Evolutionary conservation across 2,888 invertebrate species (phyloP).

Genomic region (Luperina testacea): DNA sequence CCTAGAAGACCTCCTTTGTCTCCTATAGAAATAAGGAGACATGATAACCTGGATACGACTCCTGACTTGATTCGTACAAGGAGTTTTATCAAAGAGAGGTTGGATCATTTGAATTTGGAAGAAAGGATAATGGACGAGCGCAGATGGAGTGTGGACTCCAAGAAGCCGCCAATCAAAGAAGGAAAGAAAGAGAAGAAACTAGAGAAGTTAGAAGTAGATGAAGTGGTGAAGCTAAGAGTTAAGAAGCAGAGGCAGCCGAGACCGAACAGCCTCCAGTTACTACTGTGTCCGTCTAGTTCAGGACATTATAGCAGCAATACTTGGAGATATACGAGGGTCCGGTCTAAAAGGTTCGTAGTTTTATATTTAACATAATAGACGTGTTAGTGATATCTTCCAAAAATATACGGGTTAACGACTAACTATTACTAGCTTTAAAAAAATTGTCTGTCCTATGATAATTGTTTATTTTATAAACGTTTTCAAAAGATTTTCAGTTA

Average conservation of each 20-base stretch:
- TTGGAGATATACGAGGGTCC: slow-evolving; percentile 86
- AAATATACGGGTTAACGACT: not conserved
- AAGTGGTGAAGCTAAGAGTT: slow-evolving; percentile 82
- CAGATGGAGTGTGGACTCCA: slow-evolving; percentile 82
- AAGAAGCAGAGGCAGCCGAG: slow-evolving; percentile 85
- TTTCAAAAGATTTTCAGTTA: not conserved
- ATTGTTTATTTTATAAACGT: not conserved
- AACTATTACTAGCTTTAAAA: not conserved
- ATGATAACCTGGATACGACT: slow-evolving; percentile 73
- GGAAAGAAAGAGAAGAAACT: slow-evolving; percentile 67
- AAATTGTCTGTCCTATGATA: not conserved
- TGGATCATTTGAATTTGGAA: slow-evolving; percentile 82
- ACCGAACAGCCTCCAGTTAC: slow-evolving; percentile 86
- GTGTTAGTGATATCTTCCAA: not conserved
- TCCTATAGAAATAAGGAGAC: slow-evolving; percentile 80
- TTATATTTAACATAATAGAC: not conserved
- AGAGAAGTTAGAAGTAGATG: slow-evolving; percentile 70
- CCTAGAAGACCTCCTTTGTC: slow-evolving; percentile 84
- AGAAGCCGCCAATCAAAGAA: slow-evolving; percentile 83
- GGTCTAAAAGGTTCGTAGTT: slow-evolving; percentile 84
- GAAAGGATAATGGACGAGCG: slow-evolving; percentile 72
- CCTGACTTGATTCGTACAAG: slow-evolving; percentile 83
- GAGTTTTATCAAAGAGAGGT: slow-evolving; percentile 80
- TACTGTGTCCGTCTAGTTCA: slow-evolving; percentile 85
- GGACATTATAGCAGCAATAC: slow-evolving; percentile 88